These are phyloP conservation scores for Tauraco hartlaubi DNA, from an alignment of 2,797 vertebrate genomes.

Conservation along the genomic window DNA sequence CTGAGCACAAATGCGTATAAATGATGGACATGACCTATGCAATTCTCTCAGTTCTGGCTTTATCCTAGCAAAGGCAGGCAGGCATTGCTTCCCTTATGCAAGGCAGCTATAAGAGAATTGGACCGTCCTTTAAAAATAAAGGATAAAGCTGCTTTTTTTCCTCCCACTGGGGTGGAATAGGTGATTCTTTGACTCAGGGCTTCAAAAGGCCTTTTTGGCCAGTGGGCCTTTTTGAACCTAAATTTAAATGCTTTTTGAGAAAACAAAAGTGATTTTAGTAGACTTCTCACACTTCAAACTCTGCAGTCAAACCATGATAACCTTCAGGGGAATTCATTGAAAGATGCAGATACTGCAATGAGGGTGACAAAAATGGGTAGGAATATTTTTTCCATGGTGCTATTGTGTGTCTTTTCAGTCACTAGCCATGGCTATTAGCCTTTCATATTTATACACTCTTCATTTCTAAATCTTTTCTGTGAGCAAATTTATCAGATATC, in stretches of 20 bases:
- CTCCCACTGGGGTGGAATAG: not conserved
- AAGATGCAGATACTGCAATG: not conserved
- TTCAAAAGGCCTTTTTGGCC: not conserved
- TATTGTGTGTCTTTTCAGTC: not conserved
- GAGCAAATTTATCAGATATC: not conserved
- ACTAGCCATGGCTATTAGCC: not conserved
- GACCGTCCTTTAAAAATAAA: not conserved
- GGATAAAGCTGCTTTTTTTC: not conserved
- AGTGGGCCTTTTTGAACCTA: not conserved
- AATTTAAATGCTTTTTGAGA: slow-evolving; percentile 2
- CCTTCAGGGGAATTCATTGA: not conserved
- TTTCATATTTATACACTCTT: not conserved
- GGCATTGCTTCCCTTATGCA: not conserved
- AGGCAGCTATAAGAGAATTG: not conserved
- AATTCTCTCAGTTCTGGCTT: not conserved
- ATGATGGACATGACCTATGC: not conserved
- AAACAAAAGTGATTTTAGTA: not conserved
- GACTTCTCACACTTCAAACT: not conserved
- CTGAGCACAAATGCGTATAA: not conserved
- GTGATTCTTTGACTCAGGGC: not conserved
- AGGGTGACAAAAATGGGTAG: not conserved
- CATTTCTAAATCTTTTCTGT: not conserved
- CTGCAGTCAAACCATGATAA: not conserved
- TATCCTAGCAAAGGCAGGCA: not conserved
- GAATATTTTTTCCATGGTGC: not conserved